Evolutionary conservation across 2,888 invertebrate species (phyloP).

Genomic region (Campoplex nolae): DNA sequence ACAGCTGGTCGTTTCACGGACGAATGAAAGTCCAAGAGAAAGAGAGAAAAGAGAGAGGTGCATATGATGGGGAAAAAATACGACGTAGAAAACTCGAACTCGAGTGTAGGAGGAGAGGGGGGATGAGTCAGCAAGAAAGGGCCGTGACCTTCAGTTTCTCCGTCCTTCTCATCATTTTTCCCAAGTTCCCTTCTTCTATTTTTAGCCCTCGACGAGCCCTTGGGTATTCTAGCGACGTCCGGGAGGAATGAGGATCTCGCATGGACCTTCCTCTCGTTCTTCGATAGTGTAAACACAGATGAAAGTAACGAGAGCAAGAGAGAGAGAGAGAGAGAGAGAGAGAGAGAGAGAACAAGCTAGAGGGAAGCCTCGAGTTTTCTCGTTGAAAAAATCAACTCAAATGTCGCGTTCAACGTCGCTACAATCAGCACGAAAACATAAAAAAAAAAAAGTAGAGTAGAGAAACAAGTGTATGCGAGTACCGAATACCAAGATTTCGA

Average conservation of each 20-base stretch:
- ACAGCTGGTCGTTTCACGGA: slow-evolving; percentile 55
- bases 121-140: slow-evolving; percentile 64
- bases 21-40: slow-evolving; percentile 47
- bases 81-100: slow-evolving; percentile 37
- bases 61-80: slow-evolving; percentile 34
- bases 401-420: background rate
- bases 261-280: slow-evolving; percentile 10
- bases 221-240: background rate
- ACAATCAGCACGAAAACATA: slow-evolving; percentile 5
- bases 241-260: background rate
- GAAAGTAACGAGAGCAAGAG: background rate
- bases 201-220: slow-evolving; percentile 9
- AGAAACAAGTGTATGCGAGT: no score
- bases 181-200: slow-evolving; percentile 13
- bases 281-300: slow-evolving; percentile 11
- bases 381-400: background rate
- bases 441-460: background rate
- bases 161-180: slow-evolving; percentile 32
- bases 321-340: no score
- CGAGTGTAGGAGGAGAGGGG: slow-evolving; percentile 41
- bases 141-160: slow-evolving; percentile 66
- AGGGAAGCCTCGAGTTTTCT: background rate
- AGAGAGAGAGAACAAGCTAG: background rate
- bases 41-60: slow-evolving; percentile 13
- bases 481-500: background rate